Percentiles rank a stretch among this genome's conserved stretches.
Evolutionary conservation across 2,888 invertebrate species (phyloP).

Genomic region (Spatulosminthurus flaviceps): DNA sequence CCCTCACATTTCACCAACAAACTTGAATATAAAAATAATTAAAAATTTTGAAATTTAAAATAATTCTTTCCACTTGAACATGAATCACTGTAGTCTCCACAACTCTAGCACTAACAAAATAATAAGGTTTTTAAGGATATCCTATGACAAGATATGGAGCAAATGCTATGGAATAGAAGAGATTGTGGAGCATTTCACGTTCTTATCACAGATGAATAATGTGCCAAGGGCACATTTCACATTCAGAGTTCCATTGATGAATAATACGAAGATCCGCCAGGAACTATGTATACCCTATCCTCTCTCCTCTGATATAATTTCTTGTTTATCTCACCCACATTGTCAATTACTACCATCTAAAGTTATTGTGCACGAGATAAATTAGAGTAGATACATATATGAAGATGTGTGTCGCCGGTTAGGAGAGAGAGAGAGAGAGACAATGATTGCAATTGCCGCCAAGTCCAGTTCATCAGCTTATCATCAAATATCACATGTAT

Average conservation of each 20-base stretch:
- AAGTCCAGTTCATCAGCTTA: not conserved
- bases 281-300: not conserved
- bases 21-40: too few relatives aligned
- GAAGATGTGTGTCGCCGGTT: not conserved
- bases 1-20: slow-evolving; percentile 3
- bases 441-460: too few relatives aligned
- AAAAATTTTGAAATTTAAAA: too few relatives aligned
- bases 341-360: not conserved
- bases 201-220: not conserved
- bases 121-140: too few relatives aligned
- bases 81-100: too few relatives aligned
- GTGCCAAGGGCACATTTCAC: not conserved
- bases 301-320: not conserved
- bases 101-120: too few relatives aligned
- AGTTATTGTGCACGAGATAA: not conserved
- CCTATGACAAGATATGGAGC: too few relatives aligned
- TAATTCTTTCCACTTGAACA: too few relatives aligned
- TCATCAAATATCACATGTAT: not conserved
- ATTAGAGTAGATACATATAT: too few relatives aligned
- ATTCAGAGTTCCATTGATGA: slow-evolving; percentile 16
- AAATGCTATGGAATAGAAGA: not conserved
- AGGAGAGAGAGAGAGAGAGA: not conserved
- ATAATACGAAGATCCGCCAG: slow-evolving; percentile 15
- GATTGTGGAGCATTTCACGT: not conserved
- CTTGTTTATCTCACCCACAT: not conserved